Base-by-base conservation (phyloP, 2,797 vertebrate genomes). In the Delichon dasypus region DNA sequence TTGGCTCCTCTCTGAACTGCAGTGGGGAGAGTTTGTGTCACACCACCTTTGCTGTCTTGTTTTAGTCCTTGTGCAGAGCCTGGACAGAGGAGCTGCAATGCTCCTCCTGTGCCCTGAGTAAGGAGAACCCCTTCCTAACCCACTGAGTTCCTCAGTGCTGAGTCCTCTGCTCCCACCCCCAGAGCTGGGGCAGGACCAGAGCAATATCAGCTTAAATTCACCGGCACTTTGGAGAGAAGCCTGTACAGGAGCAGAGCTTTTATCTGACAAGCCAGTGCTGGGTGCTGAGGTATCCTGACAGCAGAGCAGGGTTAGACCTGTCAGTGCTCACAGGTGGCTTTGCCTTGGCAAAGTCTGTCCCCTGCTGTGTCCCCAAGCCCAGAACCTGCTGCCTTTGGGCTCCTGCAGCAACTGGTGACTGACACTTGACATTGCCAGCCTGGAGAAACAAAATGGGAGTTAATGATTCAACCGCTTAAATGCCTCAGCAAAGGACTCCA, bases 381-480 rank as follows among this genome's bases (percentile, higher is more conserved):
- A 4, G 3, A 6, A 32, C 18, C 80, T 81, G 70, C 64, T 67
- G 79, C 86, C 66, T 34, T 36, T 26, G 57, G 84, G 73, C 40
- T 74, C 53, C 75, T 32, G 58, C 67, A 45, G 42, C 50, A 62
- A 9, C 48, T 27, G 70, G 30, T 44, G 78, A 16, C 94, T 85
- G 85, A 45, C 72, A 62, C 80, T 61, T 85, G 95, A 93, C 94
- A 94, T 94, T 94, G 95, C 73, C 87, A 73, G 45, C 16, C 70
- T 55, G 54, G 2, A 57, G 88, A 67, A 95, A 61, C 25, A 21
- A 32, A 78, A 12, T 15, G 36, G 2, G 20, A 88, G 92, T 97
- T 97, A 97, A 97, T 97, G 80, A 95, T 96, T 96, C 78, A 96
- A 91, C 90, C 48, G 50, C 66, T 87, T 82, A 70, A 89, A 90